Percentiles rank a stretch among this genome's conserved stretches.
phyloP scores from a whole-genome alignment of 2,797 vertebrate species.

The Myotis pilosus region DNA sequence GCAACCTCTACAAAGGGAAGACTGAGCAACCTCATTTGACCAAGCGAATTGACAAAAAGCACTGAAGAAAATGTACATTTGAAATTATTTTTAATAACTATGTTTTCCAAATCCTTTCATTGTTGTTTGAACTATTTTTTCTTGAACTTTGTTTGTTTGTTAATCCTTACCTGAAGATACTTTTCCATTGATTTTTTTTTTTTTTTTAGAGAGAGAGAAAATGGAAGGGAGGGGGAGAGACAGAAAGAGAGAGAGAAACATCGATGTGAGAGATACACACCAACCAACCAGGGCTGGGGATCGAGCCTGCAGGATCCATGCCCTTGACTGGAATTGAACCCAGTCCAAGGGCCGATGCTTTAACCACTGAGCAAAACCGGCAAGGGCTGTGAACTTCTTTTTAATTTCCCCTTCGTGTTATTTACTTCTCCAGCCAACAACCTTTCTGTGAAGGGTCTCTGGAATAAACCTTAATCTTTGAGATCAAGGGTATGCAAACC shows the following conservation, averaged over 20 bases:
- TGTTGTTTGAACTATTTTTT: neutral
- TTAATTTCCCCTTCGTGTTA: neutral
- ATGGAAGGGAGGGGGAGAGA: too few relatives aligned
- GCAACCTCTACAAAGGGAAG: conserved; percentile 37
- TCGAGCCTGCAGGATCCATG: too few relatives aligned
- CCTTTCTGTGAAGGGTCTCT: neutral
- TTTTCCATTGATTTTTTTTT: too few relatives aligned
- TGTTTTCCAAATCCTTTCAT: neutral
- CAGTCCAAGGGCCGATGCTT: too few relatives aligned
- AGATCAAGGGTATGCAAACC: neutral
- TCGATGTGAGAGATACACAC: too few relatives aligned
- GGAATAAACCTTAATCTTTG: neutral
- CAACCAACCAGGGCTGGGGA: too few relatives aligned
- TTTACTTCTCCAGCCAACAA: neutral
- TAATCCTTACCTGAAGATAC: too few relatives aligned
- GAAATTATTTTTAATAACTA: neutral
- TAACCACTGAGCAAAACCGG: too few relatives aligned
- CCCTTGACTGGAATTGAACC: too few relatives aligned
- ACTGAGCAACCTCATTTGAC: conserved; percentile 23
- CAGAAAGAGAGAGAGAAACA: too few relatives aligned
- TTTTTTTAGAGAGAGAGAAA: too few relatives aligned
- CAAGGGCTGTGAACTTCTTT: neutral
- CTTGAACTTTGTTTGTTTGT: neutral
- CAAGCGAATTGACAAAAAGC: neutral
- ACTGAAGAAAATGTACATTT: neutral